phyloP scores from a whole-genome alignment of 53 echinoderm and acorn worm genomes.

The Stichopus horrens region DNA sequence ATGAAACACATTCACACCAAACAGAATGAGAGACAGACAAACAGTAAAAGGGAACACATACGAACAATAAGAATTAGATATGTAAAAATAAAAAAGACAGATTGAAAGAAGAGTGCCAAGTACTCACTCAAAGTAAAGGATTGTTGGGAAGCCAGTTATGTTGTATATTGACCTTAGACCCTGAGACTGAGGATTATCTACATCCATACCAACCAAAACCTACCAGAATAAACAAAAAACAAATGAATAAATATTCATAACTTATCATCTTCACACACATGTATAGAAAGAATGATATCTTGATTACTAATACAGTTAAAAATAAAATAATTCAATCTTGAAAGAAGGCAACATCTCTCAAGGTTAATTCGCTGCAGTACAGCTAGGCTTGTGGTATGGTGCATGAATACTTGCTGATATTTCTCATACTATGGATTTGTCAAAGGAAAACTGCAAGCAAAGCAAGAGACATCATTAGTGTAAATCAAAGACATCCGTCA shows the following conservation, averaged over 20 bases:
- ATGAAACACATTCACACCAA: neutral
- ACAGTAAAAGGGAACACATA: neutral
- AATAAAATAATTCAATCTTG: too few species aligned
- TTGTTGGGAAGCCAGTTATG: conserved; percentile 98
- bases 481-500: too few species aligned
- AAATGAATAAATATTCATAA: neutral
- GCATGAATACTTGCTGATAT: too few species aligned
- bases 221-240: conserved; percentile 36
- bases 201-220: conserved; percentile 95
- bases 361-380: too few species aligned
- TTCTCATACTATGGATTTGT: too few species aligned
- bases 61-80: neutral
- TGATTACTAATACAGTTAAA: too few species aligned
- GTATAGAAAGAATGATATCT: too few species aligned
- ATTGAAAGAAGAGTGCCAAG: neutral
- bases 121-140: conserved; percentile 98
- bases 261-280: too few species aligned
- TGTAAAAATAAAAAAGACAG: neutral
- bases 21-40: neutral
- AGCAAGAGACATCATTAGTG: too few species aligned
- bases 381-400: too few species aligned
- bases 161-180: conserved; percentile 67
- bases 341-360: too few species aligned
- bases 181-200: conserved; percentile 82
- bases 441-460: too few species aligned